Base-by-base conservation (phyloP, 2,113 vertebrate genomes). In the Scomber scombrus region DNA sequence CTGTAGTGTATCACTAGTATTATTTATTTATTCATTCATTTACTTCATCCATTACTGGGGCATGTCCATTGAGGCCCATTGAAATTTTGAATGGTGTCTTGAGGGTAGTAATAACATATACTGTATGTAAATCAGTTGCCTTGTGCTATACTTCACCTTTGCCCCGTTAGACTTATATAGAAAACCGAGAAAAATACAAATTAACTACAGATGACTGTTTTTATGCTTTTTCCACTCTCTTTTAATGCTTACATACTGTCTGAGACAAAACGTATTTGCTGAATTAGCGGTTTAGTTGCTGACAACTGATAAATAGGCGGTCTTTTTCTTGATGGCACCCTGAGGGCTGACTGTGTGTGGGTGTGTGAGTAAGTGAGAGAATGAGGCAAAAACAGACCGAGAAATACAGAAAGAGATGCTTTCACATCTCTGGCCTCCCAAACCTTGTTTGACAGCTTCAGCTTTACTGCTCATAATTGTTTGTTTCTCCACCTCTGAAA, bases 1-100 rank as follows among this genome's bases (percentile, higher is more conserved):
- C 74, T 88, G 85, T 73, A 81, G 81, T 78, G 64, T 89, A 89
- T 87, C 82, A 88, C 49, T 64, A 43, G 26, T 84, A 88, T 93
- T 90, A 92, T 92, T 93, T 94, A 94, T 94, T 93, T 88, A 93
- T 94, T 92, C 88, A 86, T 87, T 90, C 89, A 91, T 93, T 93
- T 92, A 88, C 80, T 89, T 87, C 88, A 40, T 40, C 89, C 78
- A 88, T 91, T 91, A 82, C 72, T 54, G 62, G 57, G 55, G 54
- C 77, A 54, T 83, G 85, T 89, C 88, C 80, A 88, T 23, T 64
- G 90, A 88, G 87, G 88, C 85, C 78, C 75, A 56, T 69, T 88
- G 71, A 52, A 84, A 85, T 89, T 73, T 29, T 62, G 19, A 84
- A 83, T 55, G 79, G 85, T 84, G 85, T 90, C 91, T 87, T 55